A percentile compares a stretch with the other conserved stretches of the same genome.
phyloP scores from a whole-genome alignment of 2,888 invertebrate genomes.

The Sclerodermus sp. region DNA sequence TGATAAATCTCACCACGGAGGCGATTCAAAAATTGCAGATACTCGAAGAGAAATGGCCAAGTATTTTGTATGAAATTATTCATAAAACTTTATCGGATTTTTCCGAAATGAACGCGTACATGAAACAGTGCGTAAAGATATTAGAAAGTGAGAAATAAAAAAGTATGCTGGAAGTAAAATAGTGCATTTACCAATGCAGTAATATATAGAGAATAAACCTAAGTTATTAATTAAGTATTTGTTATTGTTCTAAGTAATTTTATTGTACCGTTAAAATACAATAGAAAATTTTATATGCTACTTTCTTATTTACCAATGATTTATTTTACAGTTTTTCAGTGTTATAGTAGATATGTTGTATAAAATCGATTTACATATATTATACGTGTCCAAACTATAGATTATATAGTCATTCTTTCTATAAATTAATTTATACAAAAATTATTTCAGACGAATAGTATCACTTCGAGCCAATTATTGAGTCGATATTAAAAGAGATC shows the following conservation, averaged over 20 bases:
- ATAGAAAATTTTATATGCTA: constrained; percentile 19
- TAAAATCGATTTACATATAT: too few species aligned
- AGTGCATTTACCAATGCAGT: too few species aligned
- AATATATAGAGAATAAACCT: constrained; percentile 5
- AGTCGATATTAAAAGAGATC: constrained; percentile 53
- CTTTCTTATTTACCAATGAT: too few species aligned
- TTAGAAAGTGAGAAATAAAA: constrained; percentile 40
- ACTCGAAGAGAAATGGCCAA: constrained; percentile 77
- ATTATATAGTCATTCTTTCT: too few species aligned
- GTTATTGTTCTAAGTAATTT: constrained; percentile 27
- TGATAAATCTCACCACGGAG: constrained; percentile 74
- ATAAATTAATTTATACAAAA: too few species aligned
- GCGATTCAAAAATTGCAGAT: constrained; percentile 76
- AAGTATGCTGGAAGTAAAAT: background rate
- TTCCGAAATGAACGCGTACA: constrained; percentile 77
- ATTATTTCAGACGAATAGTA: background rate
- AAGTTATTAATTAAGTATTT: constrained; percentile 14
- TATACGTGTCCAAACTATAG: too few species aligned
- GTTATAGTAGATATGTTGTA: too few species aligned
- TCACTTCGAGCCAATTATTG: constrained; percentile 49
- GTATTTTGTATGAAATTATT: constrained; percentile 75
- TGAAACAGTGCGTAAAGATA: constrained; percentile 63
- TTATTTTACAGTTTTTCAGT: too few species aligned
- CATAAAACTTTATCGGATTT: constrained; percentile 78
- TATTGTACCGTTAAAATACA: constrained; percentile 19